phyloP scores from a whole-genome alignment of 2,888 invertebrate species.

The Mesorhabditis sp. region DNA sequence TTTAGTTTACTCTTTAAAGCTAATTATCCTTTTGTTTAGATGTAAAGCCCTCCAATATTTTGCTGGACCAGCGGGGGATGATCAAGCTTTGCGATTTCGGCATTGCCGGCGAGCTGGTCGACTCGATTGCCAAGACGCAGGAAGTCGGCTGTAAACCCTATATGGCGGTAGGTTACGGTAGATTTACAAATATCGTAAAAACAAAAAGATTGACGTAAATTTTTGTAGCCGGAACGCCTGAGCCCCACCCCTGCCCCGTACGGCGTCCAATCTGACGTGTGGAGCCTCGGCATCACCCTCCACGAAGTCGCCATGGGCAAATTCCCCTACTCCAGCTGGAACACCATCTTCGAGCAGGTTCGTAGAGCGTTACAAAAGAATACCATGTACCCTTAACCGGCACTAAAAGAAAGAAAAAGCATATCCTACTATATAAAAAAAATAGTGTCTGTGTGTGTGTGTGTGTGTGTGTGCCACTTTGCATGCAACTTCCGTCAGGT shows the following conservation, averaged over 20 bases:
- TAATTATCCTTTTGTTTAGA: conserved; percentile 64
- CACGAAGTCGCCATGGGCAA: conserved; percentile 94
- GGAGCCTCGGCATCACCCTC: conserved; percentile 64
- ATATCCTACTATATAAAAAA: no score
- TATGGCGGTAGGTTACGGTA: conserved; percentile 75
- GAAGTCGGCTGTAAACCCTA: conserved; percentile 98
- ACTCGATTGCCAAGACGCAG: conserved; percentile 92
- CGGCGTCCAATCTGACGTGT: conserved; percentile 64
- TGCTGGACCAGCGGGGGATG: conserved; percentile 86
- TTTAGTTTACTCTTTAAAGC: conserved; percentile 65
- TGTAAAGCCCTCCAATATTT: conserved; percentile 96
- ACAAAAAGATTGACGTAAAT: not conserved
- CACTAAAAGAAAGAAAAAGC: no score
- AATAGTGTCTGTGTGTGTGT: no score
- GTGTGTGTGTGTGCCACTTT: no score
- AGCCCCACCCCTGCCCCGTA: conserved; percentile 57
- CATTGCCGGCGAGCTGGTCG: conserved; percentile 93
- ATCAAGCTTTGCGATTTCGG: conserved; percentile 99
- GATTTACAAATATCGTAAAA: conserved; percentile 5
- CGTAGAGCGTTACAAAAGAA: not conserved
- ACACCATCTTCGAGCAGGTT: conserved; percentile 71
- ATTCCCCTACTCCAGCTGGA: conserved; percentile 94
- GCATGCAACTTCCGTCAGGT: no score
- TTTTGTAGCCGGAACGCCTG: conserved; percentile 62
- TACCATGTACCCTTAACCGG: no score